Evolutionary conservation across 2,797 vertebrate genomes (phyloP).

Genomic region (Siniperca undulata): DNA sequence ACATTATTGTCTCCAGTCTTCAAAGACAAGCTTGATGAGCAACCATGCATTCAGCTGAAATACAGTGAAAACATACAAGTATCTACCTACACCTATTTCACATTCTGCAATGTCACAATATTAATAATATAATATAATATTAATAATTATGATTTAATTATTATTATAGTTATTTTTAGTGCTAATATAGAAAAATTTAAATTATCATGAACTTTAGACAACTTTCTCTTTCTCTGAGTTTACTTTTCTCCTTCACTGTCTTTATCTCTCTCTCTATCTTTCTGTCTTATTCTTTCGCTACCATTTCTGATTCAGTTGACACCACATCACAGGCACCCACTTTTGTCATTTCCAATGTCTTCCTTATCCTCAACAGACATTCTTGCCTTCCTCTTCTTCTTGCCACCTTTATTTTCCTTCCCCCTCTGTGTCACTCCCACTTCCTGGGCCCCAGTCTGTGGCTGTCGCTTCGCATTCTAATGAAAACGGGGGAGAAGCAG

Average conservation of each 20-base stretch:
- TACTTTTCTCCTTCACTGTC: slow-evolving; percentile 17
- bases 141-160: too few relatives aligned
- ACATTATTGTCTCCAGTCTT: slow-evolving; percentile 42
- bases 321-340: slow-evolving; percentile 43
- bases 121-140: too few relatives aligned
- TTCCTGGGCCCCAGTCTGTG: slow-evolving; percentile 29
- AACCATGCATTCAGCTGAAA: slow-evolving; percentile 46
- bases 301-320: slow-evolving; percentile 50
- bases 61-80: slow-evolving; percentile 25
- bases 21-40: slow-evolving; percentile 51
- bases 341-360: slow-evolving; percentile 49
- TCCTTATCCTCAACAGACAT: slow-evolving; percentile 55
- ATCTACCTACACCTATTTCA: slow-evolving; percentile 8
- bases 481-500: slow-evolving; percentile 25
- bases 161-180: not conserved
- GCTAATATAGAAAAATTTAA: slow-evolving; percentile 1
- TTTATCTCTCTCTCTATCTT: slow-evolving; percentile 22
- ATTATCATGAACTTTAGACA: slow-evolving; percentile 26
- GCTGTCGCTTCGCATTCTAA: slow-evolving; percentile 49
- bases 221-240: slow-evolving; percentile 38
- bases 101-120: slow-evolving; percentile 8
- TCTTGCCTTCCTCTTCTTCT: slow-evolving; percentile 33
- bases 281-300: slow-evolving; percentile 14
- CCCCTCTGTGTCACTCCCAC: slow-evolving; percentile 24
- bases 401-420: slow-evolving; percentile 39